Evolutionary conservation across 2,797 vertebrate genomes (phyloP).

Genomic region (Eleutherodactylus coqui): DNA sequence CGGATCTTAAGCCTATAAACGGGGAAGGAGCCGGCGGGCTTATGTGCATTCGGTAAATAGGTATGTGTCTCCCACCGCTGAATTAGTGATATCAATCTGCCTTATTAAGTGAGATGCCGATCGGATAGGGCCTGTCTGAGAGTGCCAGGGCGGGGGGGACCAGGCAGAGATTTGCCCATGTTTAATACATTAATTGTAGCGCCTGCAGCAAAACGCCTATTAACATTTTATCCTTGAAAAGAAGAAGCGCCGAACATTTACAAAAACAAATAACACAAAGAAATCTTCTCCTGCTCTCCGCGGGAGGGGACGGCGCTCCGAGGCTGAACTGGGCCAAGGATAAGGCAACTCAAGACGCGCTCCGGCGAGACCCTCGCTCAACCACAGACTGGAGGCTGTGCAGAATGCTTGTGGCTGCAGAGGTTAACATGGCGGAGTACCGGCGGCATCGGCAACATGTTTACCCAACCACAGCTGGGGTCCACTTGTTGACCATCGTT

Average conservation of each 20-base stretch:
- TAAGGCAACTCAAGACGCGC: neutral
- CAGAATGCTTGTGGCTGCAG: neutral
- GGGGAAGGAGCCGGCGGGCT: neutral
- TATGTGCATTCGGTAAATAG: slow-evolving; percentile 12
- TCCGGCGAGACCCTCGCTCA: no score
- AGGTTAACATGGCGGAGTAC: neutral
- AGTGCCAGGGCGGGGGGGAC: neutral
- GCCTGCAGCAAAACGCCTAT: slow-evolving; percentile 15
- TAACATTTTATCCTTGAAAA: slow-evolving; percentile 38
- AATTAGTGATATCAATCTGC: slow-evolving; percentile 46
- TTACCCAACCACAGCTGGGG: no score
- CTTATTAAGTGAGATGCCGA: slow-evolving; percentile 29
- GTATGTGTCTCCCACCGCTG: neutral
- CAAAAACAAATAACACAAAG: neutral
- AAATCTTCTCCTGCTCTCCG: neutral
- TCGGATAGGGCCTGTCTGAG: neutral
- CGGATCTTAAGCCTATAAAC: slow-evolving; percentile 39
- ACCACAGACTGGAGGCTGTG: no score
- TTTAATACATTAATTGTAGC: slow-evolving; percentile 50
- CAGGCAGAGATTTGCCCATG: neutral
- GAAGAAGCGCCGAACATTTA: neutral
- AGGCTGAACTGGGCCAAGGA: neutral
- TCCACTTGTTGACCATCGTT: no score
- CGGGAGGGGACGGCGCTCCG: neutral
- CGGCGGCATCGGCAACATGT: no score